Base-by-base conservation (phyloP, 2,797 vertebrate species). In the Ambastaia sidthimunki region DNA sequence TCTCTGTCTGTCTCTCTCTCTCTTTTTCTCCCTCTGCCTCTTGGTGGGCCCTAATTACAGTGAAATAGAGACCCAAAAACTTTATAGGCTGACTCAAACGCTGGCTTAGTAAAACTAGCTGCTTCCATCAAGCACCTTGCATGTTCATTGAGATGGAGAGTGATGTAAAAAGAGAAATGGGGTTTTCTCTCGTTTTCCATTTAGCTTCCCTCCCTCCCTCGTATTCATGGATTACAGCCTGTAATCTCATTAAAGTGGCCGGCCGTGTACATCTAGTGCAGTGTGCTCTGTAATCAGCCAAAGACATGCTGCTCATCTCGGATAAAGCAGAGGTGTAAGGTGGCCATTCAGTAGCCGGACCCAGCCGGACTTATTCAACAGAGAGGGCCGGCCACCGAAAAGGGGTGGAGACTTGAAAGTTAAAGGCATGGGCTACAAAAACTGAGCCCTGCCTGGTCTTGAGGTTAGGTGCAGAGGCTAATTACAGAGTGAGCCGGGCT, bases 401-500 rank as follows among this genome's bases (percentile, higher is more conserved):
- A 87, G 83, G 78, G 41, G n/a, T 68, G 84, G 72, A 80, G 84
- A 80, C 89, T 85, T 92, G 90, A 92, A 93, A 92, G 91, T 81
- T 69, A 41, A 80, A 74, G 86, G 89, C 80, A 81, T 68, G 80
- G 86, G 86, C 85, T 87, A 82, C 57, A 90, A 87, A 91, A 92
- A 86, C 88, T 65, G 90, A 93, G 86, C 88, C 88, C 84, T 80
- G 85, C 91, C 90, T 90, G 86, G 75, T 67, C 70, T 83, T 71
- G 72, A 71, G 76, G 82, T 71, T 31, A 75, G 76, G 44, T 34
- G 84, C 82, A 82, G 85, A 91, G 92, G 92, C 93, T 95, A 97
- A 97, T 98, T 97, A 96, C 89, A 92, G 93, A 94, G 93, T 91
- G 94, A 83, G 94, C 94, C 95, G 95, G 94, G 93, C 95, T 93